Conservation (phyloP, 2,888 invertebrate species). For the Scelioninae gen. 2 region DNA sequence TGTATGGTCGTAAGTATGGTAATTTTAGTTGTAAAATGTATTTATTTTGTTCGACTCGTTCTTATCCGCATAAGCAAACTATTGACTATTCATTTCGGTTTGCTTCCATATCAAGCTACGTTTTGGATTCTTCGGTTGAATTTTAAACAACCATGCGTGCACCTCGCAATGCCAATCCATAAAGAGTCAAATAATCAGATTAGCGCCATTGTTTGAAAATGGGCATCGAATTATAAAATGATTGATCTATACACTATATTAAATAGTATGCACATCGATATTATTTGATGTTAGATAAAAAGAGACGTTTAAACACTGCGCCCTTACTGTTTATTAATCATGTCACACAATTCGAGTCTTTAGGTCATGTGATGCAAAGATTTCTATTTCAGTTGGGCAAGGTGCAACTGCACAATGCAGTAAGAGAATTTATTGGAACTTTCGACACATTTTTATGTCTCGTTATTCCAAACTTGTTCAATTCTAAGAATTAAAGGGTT, state of each 20-base stretch:
- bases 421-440: not conserved
- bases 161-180: not conserved
- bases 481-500: too few species aligned
- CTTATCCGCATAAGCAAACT: too few species aligned
- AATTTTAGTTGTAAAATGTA: too few species aligned
- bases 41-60: too few species aligned
- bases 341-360: slow-evolving; percentile 26
- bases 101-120: not conserved
- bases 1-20: too few species aligned
- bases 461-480: not conserved
- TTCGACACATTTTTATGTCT: slow-evolving; percentile 1
- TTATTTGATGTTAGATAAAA: slow-evolving; percentile 18
- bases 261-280: slow-evolving; percentile 18
- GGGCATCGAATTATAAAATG: too few species aligned
- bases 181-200: slow-evolving; percentile 30
- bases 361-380: slow-evolving; percentile 29
- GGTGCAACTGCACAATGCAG: slow-evolving; percentile 6
- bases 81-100: slow-evolving; percentile 3
- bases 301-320: slow-evolving; percentile 5
- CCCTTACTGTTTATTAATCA: slow-evolving; percentile 17
- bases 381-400: slow-evolving; percentile 17
- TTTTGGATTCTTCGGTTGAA: slow-evolving; percentile 6
- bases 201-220: slow-evolving; percentile 3
- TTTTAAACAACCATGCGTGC: slow-evolving; percentile 1
- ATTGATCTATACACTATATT: slow-evolving; percentile 17